Evolutionary conservation across 2,113 vertebrate species (phyloP).

Genomic region (Toxotes jaculatrix): DNA sequence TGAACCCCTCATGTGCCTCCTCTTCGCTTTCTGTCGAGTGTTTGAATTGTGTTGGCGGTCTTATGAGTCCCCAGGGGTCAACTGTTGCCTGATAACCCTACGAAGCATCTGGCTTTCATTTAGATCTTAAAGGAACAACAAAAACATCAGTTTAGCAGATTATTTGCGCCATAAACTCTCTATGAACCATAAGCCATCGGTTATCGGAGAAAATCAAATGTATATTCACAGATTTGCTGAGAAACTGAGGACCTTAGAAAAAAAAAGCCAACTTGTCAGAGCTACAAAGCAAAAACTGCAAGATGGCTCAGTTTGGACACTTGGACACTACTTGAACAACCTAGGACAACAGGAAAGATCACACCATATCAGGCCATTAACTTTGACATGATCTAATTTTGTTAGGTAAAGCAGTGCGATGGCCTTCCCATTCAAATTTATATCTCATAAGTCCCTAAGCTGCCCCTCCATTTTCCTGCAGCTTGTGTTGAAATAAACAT

Average conservation of each 20-base stretch:
- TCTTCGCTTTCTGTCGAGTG: background rate
- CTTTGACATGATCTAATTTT: background rate
- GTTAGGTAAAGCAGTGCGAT: background rate
- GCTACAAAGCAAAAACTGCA: too few species aligned
- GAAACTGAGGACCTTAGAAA: background rate
- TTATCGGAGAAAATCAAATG: background rate
- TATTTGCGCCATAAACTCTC: background rate
- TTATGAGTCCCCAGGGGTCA: slow-evolving; percentile 25
- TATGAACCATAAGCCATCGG: too few species aligned
- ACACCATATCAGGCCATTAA: background rate
- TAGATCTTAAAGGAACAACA: background rate
- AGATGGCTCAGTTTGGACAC: background rate
- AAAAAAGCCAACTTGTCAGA: background rate
- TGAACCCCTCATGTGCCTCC: background rate
- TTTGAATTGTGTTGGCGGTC: slow-evolving; percentile 31
- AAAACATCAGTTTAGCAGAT: background rate
- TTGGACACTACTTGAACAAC: background rate
- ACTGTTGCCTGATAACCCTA: slow-evolving; percentile 10
- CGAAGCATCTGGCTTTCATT: slow-evolving; percentile 32
- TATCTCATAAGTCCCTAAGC: background rate
- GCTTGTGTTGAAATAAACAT: background rate
- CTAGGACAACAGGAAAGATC: background rate
- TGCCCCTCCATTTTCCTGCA: background rate
- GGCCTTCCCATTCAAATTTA: background rate
- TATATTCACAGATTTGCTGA: background rate